Percentiles rank a stretch among this genome's conserved stretches.
Conservation (phyloP, 2,888 invertebrate species). For the Tachina fera region DNA sequence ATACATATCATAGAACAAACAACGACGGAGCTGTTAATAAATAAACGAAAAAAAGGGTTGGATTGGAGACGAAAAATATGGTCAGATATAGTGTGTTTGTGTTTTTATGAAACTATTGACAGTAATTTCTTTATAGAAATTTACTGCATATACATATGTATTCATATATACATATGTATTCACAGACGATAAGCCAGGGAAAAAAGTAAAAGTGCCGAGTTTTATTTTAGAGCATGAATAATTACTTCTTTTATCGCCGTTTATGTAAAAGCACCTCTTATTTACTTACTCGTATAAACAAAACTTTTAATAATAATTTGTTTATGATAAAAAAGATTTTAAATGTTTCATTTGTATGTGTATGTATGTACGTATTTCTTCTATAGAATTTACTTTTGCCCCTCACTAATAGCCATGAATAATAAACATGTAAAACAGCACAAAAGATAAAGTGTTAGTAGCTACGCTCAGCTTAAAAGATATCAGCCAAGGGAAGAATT, state of each 20-base stretch:
- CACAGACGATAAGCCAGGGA: not conserved
- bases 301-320: too few relatives aligned
- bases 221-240: too few relatives aligned
- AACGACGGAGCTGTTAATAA: constrained; percentile 20
- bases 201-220: not conserved
- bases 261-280: too few relatives aligned
- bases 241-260: too few relatives aligned
- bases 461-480: constrained; percentile 35
- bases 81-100: constrained; percentile 31
- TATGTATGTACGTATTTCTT: too few relatives aligned
- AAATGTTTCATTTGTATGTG: too few relatives aligned
- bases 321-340: too few relatives aligned
- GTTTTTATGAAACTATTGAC: constrained; percentile 41
- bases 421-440: constrained; percentile 32
- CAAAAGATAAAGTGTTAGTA: constrained; percentile 32
- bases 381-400: not conserved
- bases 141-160: not conserved
- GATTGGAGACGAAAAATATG: constrained; percentile 33
- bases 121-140: constrained; percentile 20
- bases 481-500: constrained; percentile 61
- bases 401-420: constrained; percentile 11
- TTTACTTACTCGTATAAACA: too few relatives aligned
- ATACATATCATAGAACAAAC: constrained; percentile 41
- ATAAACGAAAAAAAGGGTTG: constrained; percentile 35
- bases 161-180: too few relatives aligned